phyloP scores from a whole-genome alignment of 2,888 invertebrate genomes.

The Gisinianus flammeolus region DNA sequence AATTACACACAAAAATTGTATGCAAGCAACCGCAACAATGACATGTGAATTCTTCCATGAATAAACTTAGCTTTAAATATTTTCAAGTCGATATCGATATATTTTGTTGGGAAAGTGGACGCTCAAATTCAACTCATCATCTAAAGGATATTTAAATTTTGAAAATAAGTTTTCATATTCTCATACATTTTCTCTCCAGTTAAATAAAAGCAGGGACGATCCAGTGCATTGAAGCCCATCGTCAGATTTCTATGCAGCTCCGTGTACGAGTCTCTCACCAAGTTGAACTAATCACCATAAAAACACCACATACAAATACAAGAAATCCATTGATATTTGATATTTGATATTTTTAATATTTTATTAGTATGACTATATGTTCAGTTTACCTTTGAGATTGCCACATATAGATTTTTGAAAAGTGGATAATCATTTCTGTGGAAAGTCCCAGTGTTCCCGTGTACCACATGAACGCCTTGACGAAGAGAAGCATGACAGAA shows the following conservation, averaged over 20 bases:
- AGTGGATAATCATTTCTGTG: constrained; percentile 27
- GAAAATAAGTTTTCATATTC: constrained; percentile 19
- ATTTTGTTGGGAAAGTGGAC: too few relatives aligned
- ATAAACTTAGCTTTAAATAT: too few relatives aligned
- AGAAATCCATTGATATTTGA: too few relatives aligned
- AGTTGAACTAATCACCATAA: constrained; percentile 11
- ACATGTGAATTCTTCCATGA: too few relatives aligned
- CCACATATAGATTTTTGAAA: constrained; percentile 11
- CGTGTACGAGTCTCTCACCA: constrained; percentile 7
- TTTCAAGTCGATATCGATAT: too few relatives aligned
- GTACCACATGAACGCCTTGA: constrained; percentile 28
- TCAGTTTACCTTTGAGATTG: constrained; percentile 14
- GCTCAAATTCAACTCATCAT: too few relatives aligned
- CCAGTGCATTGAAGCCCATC: not conserved
- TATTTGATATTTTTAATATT: too few relatives aligned
- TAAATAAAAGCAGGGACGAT: constrained; percentile 18
- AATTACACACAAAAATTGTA: too few relatives aligned
- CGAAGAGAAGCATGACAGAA: constrained; percentile 16
- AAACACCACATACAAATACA: not conserved
- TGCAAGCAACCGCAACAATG: too few relatives aligned
- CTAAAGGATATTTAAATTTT: not conserved
- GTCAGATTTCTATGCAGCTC: not conserved
- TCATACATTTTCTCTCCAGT: constrained; percentile 26
- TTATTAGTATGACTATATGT: too few relatives aligned
- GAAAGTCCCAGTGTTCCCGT: constrained; percentile 32